A percentile compares a stretch with the other conserved stretches of the same genome.
Conservation (phyloP, 2,797 vertebrate genomes). For the Premnoplex brunnescens region DNA sequence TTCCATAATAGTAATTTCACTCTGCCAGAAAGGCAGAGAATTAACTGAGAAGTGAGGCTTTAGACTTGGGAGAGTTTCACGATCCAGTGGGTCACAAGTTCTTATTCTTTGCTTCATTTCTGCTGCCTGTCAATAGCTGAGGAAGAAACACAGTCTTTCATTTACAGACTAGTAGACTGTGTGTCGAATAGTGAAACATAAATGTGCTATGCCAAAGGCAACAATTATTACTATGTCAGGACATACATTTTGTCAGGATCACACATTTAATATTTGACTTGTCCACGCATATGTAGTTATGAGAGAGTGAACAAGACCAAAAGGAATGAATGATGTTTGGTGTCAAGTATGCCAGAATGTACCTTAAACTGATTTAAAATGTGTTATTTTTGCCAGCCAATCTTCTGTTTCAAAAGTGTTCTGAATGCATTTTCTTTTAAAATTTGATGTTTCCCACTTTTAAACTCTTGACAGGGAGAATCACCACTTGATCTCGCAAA, state of each 20-base stretch:
- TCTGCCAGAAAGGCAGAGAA: background rate
- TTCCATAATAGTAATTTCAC: slow-evolving; percentile 5
- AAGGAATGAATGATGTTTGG: background rate
- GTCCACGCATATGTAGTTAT: background rate
- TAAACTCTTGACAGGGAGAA: slow-evolving; percentile 83
- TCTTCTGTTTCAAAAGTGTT: slow-evolving; percentile 34
- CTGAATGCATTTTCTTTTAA: slow-evolving; percentile 42
- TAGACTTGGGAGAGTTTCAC: slow-evolving; percentile 35
- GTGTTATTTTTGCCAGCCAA: background rate
- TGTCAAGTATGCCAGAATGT: slow-evolving; percentile 6
- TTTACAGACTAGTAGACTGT: slow-evolving; percentile 10
- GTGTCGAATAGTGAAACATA: background rate
- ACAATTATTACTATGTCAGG: background rate
- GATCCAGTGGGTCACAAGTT: slow-evolving; percentile 75
- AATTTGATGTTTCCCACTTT: slow-evolving; percentile 31
- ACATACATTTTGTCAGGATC: background rate
- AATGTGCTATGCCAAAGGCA: background rate
- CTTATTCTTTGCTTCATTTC: slow-evolving; percentile 73
- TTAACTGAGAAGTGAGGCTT: slow-evolving; percentile 28
- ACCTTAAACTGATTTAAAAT: slow-evolving; percentile 22
- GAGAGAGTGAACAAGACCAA: background rate
- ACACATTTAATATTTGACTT: background rate
- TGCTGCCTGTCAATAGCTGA: slow-evolving; percentile 69
- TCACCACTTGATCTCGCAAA: slow-evolving; percentile 98
- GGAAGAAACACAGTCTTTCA: background rate